Evolutionary conservation across 2,888 invertebrate genomes (phyloP), one percentile per base, ranked within the genome.

Genomic region (Pandemis heparana): DNA sequence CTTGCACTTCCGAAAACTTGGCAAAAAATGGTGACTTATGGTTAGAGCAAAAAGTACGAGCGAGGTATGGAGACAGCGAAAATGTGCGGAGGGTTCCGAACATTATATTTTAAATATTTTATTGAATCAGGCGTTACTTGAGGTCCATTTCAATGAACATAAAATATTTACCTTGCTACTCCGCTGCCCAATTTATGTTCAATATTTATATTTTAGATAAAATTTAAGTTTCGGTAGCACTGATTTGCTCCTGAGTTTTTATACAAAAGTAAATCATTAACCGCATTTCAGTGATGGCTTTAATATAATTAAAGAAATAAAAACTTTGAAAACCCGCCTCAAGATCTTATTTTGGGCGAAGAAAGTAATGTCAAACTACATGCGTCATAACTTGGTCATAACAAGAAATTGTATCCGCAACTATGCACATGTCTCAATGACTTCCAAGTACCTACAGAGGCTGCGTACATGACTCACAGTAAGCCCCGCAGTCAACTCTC

Each of bases 1-100:
- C 85, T 84, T 85, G 85, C 88, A 92, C 93, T 93, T 93, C 93
- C 92, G 89, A 92, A 88, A 89, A 87, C 82, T 85, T 77, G 39
- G 53, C 81, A 83, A 88, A 91, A 90, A 91, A 91, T 77, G 46
- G 66, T 70, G 70, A 67, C 76, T 71, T 71, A 76, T 48, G 56
- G 66, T 9, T 56, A 53, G 60, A 59, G 69, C 73, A 76, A 76
- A 76, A 76, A 76, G 69, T 65, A 73, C 48, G 48, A 48, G 48
- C 53, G 53, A 18, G 9, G 53, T 53, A 53, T 53, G 53, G 53
- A 53, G 53, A 8, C 1, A 53, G 18, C 9, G 1, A 1, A 4
- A 18, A 16, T 18, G 53, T 3, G 7, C 1, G 53, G 9, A 69
- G 73, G 73, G 73, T 73, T 73, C 68, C 23, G 14, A 39, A 38